Evolutionary conservation across 2,113 vertebrate species (phyloP).

Genomic region (Condylura cristata): DNA sequence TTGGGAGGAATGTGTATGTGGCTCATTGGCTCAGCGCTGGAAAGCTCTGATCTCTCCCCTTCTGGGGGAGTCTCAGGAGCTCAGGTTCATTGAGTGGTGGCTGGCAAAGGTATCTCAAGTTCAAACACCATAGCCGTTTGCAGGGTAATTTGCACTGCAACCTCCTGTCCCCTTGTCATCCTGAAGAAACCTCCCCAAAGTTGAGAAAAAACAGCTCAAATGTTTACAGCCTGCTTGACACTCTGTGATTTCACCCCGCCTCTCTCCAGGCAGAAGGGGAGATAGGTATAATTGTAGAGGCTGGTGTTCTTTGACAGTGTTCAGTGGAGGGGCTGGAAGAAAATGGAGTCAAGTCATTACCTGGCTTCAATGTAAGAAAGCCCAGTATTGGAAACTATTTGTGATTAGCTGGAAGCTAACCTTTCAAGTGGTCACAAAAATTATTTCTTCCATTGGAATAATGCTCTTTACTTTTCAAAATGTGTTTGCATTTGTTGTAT

Average conservation of each 20-base stretch:
- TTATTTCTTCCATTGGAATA: not conserved
- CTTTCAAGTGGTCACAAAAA: conserved; percentile 44
- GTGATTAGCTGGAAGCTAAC: conserved; percentile 47
- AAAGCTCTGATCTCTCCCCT: not conserved
- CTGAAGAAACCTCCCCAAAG: conserved; percentile 57
- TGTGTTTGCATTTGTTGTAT: not conserved
- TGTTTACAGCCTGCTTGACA: conserved; percentile 63
- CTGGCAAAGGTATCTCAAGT: conserved; percentile 58
- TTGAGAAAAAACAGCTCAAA: conserved; percentile 55
- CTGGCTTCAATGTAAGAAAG: conserved; percentile 29
- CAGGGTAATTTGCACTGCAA: conserved; percentile 69
- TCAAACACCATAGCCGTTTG: conserved; percentile 70
- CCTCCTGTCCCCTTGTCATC: conserved; percentile 70
- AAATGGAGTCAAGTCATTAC: conserved; percentile 8
- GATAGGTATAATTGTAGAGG: conserved; percentile 37
- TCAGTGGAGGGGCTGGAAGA: conserved; percentile 1
- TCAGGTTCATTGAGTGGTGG: not conserved
- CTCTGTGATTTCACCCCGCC: conserved; percentile 43
- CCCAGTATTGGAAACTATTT: conserved; percentile 47
- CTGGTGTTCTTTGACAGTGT: conserved; percentile 56
- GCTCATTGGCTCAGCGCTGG: not conserved
- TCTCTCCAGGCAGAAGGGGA: conserved; percentile 54
- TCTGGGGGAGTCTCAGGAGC: conserved; percentile 1
- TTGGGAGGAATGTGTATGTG: not conserved
- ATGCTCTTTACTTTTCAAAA: conserved; percentile 52